Evolutionary conservation across 2,113 vertebrate genomes (phyloP).

Genomic region (Burhinus oedicnemus): DNA sequence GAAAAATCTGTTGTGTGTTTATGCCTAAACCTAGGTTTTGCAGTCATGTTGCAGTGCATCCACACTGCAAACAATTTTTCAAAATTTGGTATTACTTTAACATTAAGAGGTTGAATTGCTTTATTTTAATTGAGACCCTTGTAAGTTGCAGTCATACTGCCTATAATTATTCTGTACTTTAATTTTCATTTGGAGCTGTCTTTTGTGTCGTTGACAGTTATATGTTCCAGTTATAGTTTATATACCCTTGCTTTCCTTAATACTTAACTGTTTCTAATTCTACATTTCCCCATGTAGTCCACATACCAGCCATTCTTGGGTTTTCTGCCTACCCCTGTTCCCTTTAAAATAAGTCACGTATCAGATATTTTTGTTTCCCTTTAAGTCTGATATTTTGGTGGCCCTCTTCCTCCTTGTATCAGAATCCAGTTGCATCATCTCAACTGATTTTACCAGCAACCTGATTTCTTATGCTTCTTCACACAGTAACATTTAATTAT

Average conservation of each 20-base stretch:
- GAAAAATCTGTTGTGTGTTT: background rate
- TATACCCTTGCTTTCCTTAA: background rate
- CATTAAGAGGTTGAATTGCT: background rate
- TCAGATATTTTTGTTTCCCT: background rate
- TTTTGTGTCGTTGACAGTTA: background rate
- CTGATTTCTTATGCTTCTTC: background rate
- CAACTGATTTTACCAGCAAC: background rate
- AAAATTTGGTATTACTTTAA: background rate
- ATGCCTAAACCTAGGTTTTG: background rate
- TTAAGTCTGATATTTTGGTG: background rate
- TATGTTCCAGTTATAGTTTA: background rate
- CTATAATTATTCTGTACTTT: background rate
- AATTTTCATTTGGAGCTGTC: background rate
- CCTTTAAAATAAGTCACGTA: background rate
- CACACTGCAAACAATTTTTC: background rate
- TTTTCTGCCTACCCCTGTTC: background rate
- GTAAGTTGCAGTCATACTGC: background rate
- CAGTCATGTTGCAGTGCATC: background rate
- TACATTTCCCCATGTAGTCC: background rate
- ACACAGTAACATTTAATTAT: background rate
- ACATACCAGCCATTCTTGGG: background rate
- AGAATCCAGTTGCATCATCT: background rate
- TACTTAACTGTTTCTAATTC: background rate
- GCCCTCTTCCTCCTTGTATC: background rate
- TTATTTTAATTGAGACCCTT: background rate